Base-by-base conservation (phyloP, 2,113 vertebrate species). In the Riparia riparia region DNA sequence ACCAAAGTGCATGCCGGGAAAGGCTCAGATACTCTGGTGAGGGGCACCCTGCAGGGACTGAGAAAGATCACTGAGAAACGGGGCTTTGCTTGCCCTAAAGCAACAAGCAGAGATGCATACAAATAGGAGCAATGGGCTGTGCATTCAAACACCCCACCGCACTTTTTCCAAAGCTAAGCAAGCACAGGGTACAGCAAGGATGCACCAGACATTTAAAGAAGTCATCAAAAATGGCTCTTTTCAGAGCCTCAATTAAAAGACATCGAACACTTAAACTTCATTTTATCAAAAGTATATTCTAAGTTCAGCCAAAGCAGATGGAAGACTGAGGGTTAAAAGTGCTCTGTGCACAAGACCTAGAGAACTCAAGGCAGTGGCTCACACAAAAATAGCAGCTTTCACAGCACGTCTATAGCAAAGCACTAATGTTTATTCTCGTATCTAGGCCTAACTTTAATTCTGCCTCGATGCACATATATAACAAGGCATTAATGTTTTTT, bases 11-110 rank as follows among this genome's bases (percentile, higher is more conserved):
- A 95, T 89, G 84, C 86, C 0, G 84, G 96, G 95, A 96, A 82
- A 41, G 42, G 86, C 89, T 93, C 81, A 10, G 73, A 91, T 65
- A 82, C 89, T 78, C 84, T 49, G 45, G 70, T 69, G 84, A 95
- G 95, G 89, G 96, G 93, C 94, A 91, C 91, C 93, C 94, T 90
- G 77, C 17, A 29, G 94, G 93, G 91, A 93, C 91, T 50, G 66
- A 69, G 76, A 80, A 78, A 93, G 78, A 95, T 72, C 65, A 72
- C 66, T 25, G 82, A 85, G 81, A 89, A 85, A 50, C 49, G 10
- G 70, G 58, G 78, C 78, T 91, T 42, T 57, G 66, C 78, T 51
- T 79, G 82, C 81, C 91, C 95, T 90, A 47, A 53, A 94, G 94
- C 70, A 91, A 74, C 73, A 60, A 95, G 64, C 83, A 82, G 69